Evolutionary conservation across 2,113 vertebrate species (phyloP).

Genomic region (Gymnarchus niloticus): DNA sequence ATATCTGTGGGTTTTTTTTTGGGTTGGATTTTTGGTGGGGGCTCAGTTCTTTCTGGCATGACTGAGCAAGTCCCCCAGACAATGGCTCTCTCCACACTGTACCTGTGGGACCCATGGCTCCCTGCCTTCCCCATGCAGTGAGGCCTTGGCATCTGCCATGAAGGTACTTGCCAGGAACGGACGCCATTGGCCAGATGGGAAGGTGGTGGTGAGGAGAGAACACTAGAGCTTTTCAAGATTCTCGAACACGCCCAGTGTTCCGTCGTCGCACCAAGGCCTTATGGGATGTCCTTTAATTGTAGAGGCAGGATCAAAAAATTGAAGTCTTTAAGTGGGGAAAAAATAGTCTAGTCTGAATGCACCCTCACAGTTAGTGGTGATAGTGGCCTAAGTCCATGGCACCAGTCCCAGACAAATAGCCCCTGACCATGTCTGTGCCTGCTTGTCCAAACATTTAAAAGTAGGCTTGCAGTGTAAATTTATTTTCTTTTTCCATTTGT

Average conservation of each 20-base stretch:
- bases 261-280: neutral
- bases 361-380: neutral
- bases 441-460: slow-evolving; percentile 10
- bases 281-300: neutral
- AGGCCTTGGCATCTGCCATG: neutral
- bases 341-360: neutral
- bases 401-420: neutral
- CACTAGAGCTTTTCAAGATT: slow-evolving; percentile 8
- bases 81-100: too few relatives aligned
- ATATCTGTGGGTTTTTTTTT: neutral
- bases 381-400: neutral
- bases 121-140: neutral
- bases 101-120: neutral
- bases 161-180: neutral
- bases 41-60: neutral
- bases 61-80: neutral
- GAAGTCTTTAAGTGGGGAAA: neutral
- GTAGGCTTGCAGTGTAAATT: neutral
- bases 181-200: neutral
- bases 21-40: neutral
- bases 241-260: neutral
- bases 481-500: slow-evolving; percentile 13
- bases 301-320: neutral
- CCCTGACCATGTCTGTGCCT: neutral
- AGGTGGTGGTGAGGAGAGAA: neutral